Evolutionary conservation across 2,797 vertebrate genomes (phyloP).

Genomic region (Synaphobranchus kaupii): DNA sequence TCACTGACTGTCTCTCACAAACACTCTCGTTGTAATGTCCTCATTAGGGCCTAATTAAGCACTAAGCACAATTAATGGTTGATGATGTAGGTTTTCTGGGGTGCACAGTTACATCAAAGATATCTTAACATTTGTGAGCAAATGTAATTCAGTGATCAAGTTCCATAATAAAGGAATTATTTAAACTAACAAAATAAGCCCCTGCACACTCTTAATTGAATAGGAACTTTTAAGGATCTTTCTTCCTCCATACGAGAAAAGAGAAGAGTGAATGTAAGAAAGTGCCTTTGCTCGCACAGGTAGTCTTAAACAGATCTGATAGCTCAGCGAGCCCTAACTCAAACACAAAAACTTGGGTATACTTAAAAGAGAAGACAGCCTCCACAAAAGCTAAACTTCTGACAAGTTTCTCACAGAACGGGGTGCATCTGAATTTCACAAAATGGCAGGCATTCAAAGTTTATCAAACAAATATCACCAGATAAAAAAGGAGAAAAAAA

Average conservation of each 20-base stretch:
- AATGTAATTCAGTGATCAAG: conserved; percentile 33
- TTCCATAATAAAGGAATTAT: background rate
- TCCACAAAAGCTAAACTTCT: background rate
- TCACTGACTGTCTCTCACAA: conserved; percentile 27
- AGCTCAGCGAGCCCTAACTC: conserved; percentile 15
- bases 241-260: conserved; percentile 34
- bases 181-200: conserved; percentile 27
- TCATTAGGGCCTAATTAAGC: conserved; percentile 62
- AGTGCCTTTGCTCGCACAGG: conserved; percentile 34
- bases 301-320: conserved; percentile 1
- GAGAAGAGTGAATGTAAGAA: conserved; percentile 17
- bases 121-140: conserved; percentile 19
- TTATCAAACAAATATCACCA: background rate
- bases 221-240: background rate
- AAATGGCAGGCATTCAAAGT: background rate
- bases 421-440: background rate
- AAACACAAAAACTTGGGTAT: background rate
- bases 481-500: background rate
- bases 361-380: background rate
- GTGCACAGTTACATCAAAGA: conserved; percentile 32
- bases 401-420: background rate
- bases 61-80: conserved; percentile 64
- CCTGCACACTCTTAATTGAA: background rate
- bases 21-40: conserved; percentile 44
- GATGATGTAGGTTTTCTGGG: conserved; percentile 50